Base-by-base conservation (phyloP, 2,888 invertebrate species). In the Leptogaster cylindrica region DNA sequence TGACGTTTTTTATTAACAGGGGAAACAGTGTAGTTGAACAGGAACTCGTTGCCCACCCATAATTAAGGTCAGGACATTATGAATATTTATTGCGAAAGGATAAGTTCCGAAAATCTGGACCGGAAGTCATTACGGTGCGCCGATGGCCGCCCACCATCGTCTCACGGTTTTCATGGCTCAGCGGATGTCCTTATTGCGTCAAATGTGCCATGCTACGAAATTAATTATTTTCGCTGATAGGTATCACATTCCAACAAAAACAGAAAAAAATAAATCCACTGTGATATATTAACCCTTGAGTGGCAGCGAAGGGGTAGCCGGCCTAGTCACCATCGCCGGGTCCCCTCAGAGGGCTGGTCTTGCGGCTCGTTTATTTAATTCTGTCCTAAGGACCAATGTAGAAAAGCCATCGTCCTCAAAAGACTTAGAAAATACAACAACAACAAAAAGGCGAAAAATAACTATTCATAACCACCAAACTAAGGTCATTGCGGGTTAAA, bases 171-270 rank as follows among this genome's bases (percentile, higher is more conserved):
- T 36, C 7, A 10, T 36, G 10, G 36, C 36, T 10, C 55, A n/a
- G n/a, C n/a, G n/a, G n/a, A n/a, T n/a, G 66, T 20, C 23, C 51
- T 69, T 66, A 66, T 61, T 66, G 44, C 44, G 41, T 27, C 31
- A 20, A 51, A 39, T 33, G 41, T 25, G 18, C 41, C 61, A 52
- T 64, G 51, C 55, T 52, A 67, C 64, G 52, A 46, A 64, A 69
- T 69, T 69, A 66, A 69, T 69, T 68, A 68, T 68, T 65, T 67
- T 52, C 61, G 61, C 63, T 68, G 68, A 68, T 63, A 61, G 25
- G 46, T 68, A 68, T 68, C 68, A 51, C 61, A 61, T 48, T 50
- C 39, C 31, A 39, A 8, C n/a, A n/a, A n/a, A n/a, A n/a, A n/a
- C n/a, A n/a, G n/a, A n/a, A n/a, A n/a, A n/a, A n/a, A n/a, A n/a